Evolutionary conservation across 2,888 invertebrate species (phyloP).

Genomic region (Deilephila porcellus): DNA sequence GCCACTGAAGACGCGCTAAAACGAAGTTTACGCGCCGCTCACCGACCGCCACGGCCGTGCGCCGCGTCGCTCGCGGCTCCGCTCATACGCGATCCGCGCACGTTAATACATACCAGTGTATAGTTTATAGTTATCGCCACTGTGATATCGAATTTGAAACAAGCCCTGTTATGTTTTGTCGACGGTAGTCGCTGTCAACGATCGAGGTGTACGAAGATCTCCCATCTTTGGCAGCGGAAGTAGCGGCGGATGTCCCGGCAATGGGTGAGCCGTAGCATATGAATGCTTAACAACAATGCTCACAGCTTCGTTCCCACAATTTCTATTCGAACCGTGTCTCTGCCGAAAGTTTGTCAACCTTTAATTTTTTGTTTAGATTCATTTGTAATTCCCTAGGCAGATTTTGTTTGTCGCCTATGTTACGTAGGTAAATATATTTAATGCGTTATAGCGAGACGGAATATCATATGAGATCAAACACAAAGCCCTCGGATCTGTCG

Average conservation of each 20-base stretch:
- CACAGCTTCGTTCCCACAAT: slow-evolving; percentile 75
- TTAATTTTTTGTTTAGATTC: slow-evolving; percentile 75
- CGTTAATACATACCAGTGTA: slow-evolving; percentile 38
- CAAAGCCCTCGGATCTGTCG: slow-evolving; percentile 3
- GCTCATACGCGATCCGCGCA: slow-evolving; percentile 37
- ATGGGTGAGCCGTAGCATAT: slow-evolving; percentile 82
- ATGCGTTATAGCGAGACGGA: background rate
- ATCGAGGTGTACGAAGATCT: slow-evolving; percentile 75
- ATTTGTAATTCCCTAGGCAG: slow-evolving; percentile 47
- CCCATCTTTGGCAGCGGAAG: slow-evolving; percentile 85
- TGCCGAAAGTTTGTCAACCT: slow-evolving; percentile 83
- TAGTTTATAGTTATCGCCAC: slow-evolving; percentile 45
- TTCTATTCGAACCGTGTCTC: slow-evolving; percentile 79
- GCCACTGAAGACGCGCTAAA: slow-evolving; percentile 78
- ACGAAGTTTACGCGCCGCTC: slow-evolving; percentile 76
- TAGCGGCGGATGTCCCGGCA: slow-evolving; percentile 81
- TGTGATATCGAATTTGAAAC: slow-evolving; percentile 48
- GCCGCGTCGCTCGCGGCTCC: slow-evolving; percentile 42
- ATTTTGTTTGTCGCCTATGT: slow-evolving; percentile 27
- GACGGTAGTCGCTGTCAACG: slow-evolving; percentile 74
- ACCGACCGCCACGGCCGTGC: slow-evolving; percentile 72
- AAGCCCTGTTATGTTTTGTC: slow-evolving; percentile 59
- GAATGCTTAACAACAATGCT: slow-evolving; percentile 80
- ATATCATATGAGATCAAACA: slow-evolving; percentile 20
- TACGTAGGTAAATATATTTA: slow-evolving; percentile 2